Conservation (phyloP, 1,140 invertebrate genomes). For the Hylaeus anthracinus region DNA sequence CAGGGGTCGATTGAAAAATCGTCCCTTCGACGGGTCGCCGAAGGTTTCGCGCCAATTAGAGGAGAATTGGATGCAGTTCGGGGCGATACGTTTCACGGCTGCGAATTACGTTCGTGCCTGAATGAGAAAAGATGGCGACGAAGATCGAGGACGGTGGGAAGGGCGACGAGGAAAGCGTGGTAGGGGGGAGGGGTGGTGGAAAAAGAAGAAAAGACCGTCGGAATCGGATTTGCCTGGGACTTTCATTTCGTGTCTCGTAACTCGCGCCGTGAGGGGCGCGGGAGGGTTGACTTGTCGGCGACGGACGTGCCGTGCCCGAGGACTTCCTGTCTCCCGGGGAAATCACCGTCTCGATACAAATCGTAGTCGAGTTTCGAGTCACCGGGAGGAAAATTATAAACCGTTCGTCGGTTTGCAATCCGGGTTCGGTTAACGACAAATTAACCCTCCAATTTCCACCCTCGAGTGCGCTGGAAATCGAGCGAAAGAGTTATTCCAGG, state of each 20-base stretch:
- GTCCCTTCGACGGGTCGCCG: not conserved
- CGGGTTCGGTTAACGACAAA: not conserved
- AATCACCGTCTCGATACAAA: slow-evolving; percentile 69
- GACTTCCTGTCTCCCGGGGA: slow-evolving; percentile 31
- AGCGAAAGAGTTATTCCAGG: no score
- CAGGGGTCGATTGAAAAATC: not conserved
- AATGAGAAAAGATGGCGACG: slow-evolving; percentile 44
- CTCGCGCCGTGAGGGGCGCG: slow-evolving; percentile 51
- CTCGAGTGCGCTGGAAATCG: no score
- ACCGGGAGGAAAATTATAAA: slow-evolving; percentile 23
- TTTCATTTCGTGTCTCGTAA: slow-evolving; percentile 73
- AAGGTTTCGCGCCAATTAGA: slow-evolving; percentile 33
- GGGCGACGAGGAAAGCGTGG: slow-evolving; percentile 4
- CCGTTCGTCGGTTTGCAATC: slow-evolving; percentile 1
- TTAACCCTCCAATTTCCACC: no score
- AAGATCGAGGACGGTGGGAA: slow-evolving; percentile 30
- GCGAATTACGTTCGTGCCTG: slow-evolving; percentile 49
- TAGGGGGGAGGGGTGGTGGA: slow-evolving; percentile 36
- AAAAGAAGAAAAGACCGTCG: slow-evolving; percentile 43
- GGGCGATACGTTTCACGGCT: slow-evolving; percentile 29
- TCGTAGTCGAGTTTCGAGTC: slow-evolving; percentile 71
- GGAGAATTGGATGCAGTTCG: slow-evolving; percentile 27
- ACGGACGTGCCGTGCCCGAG: slow-evolving; percentile 20
- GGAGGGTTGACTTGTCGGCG: not conserved
- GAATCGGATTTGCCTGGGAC: slow-evolving; percentile 65